Evolutionary conservation across 1,140 invertebrate species (phyloP).

Genomic region (Mamestra configurata): DNA sequence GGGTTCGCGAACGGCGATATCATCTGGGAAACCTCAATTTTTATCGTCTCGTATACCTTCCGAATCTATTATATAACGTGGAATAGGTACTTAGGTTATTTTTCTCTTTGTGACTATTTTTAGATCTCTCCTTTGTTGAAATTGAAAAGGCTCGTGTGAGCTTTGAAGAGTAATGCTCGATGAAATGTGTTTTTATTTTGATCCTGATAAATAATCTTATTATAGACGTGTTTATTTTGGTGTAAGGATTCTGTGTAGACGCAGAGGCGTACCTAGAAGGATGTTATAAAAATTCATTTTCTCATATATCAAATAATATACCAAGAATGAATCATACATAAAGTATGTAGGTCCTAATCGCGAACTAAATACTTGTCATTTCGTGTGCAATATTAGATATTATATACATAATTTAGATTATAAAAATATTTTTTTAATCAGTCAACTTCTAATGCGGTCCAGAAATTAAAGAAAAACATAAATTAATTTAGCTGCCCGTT

Average conservation of each 20-base stretch:
- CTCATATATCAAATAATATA: neutral
- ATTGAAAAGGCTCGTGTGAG: constrained; percentile 19
- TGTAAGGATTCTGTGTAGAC: neutral
- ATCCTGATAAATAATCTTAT: constrained; percentile 5
- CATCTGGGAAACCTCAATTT: constrained; percentile 13
- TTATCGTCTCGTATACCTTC: constrained; percentile 39
- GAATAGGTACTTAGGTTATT: neutral
- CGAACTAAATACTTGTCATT: constrained; percentile 8
- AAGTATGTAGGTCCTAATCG: neutral
- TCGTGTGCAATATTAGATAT: constrained; percentile 22
- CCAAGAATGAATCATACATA: neutral
- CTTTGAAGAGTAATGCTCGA: constrained; percentile 3
- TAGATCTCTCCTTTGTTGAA: constrained; percentile 10
- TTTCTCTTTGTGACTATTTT: constrained; percentile 34
- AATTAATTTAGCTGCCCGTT: constrained; percentile 10
- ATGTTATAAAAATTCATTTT: neutral
- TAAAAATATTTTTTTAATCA: constrained; percentile 22
- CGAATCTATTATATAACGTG: constrained; percentile 7
- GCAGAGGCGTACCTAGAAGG: neutral
- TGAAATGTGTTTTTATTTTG: neutral
- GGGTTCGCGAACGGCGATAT: constrained; percentile 30
- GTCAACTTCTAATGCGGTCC: constrained; percentile 5
- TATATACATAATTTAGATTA: too few relatives aligned
- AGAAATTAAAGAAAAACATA: constrained; percentile 34
- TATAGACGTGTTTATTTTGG: constrained; percentile 6